Base-by-base conservation (phyloP, 2,113 vertebrate species). In the Plecotus auritus region DNA sequence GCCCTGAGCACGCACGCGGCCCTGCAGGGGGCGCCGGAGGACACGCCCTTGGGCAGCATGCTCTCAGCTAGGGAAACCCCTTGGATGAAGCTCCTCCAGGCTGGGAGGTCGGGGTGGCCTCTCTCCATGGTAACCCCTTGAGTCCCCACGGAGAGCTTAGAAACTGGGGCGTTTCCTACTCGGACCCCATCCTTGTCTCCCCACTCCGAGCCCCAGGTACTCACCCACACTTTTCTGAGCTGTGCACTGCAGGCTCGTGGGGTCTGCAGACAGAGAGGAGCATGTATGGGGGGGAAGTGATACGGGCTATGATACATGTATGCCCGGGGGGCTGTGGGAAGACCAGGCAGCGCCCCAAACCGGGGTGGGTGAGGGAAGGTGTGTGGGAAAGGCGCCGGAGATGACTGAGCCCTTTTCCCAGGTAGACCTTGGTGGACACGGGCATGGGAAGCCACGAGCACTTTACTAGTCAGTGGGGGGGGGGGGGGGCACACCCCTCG, bases 1-100 rank as follows among this genome's bases (percentile, higher is more conserved):
- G 47, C 47, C 47, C 47, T 12, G 1, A 4, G 51, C 6, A 2
- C 35, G 66, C 7, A 28, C 1, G 0, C 0, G n/a, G 32, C 1
- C 35, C 54, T 64, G 42, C 9, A 35, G n/a, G 7, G 32, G 17
- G n/a, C 5, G 23, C 4, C 12, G 8, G 14, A 37, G 32, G 35
- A 8, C 18, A 49, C 32, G 47, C 9, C 28, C 22, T 51, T 30
- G 32, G 42, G 9, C 8, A 42, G 7, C 7, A 28, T 9, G 40
- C n/a, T 74, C 23, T 76, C 37, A 32, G 47, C 10, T 23, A 61
- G 81, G 37, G 20, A 61, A 66, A 66, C 14, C 23, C 14, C 14
- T 9, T 11, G 49, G 40, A 37, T 13, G 32, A 11, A 88, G 40
- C 26, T 69, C 54, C 28, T 23, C n/a, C 6, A 0, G 0, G 20